Conservation (phyloP, 35 echinoderm and acorn worm species). For the Apostichopus japonicus region DNA sequence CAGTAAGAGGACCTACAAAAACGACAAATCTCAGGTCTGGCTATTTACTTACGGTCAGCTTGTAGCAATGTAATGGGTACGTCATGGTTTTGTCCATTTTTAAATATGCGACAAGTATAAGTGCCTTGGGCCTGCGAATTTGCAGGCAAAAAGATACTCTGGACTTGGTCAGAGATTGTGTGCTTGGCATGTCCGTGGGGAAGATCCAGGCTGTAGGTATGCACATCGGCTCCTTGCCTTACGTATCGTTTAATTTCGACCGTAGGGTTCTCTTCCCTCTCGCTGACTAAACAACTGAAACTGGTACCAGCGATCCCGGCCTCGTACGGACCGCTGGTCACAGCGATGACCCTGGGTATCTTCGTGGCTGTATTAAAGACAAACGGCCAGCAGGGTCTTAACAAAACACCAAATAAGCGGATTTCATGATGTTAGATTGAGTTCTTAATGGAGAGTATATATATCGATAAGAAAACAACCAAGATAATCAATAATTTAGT, state of each 20-base stretch:
- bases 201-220: slow-evolving; percentile 6
- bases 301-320: not conserved
- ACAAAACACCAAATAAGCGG: no score
- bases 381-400: not conserved
- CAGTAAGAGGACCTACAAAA: no score
- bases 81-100: slow-evolving; percentile 37
- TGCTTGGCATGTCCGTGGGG: not conserved
- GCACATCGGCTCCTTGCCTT: not conserved
- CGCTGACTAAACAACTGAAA: slow-evolving; percentile 33
- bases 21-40: no score
- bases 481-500: not conserved
- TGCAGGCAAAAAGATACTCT: slow-evolving; percentile 1
- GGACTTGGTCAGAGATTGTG: not conserved
- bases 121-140: slow-evolving; percentile 28
- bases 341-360: slow-evolving; percentile 24
- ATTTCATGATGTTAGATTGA: no score
- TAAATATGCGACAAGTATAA: slow-evolving; percentile 38
- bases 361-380: not conserved
- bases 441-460: not conserved
- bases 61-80: slow-evolving; percentile 20
- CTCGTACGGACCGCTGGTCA: not conserved
- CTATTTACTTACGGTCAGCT: not conserved
- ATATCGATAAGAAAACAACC: not conserved
- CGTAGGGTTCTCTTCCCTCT: not conserved
- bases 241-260: slow-evolving; percentile 19